These are phyloP conservation scores for Disparrhopalites patrizii DNA, from an alignment of 2,888 invertebrate genomes.

Conservation along the genomic window DNA sequence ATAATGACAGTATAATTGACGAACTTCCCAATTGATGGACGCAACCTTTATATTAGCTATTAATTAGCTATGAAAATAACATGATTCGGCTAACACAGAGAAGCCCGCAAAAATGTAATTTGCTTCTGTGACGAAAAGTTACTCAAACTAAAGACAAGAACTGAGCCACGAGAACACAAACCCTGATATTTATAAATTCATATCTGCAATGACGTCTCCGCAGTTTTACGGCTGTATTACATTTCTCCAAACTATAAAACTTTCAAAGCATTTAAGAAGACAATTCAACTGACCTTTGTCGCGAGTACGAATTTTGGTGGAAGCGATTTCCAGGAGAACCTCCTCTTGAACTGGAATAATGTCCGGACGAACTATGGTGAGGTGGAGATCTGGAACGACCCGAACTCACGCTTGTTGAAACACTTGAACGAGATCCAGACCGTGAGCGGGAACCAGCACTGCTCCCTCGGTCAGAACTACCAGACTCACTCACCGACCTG, in stretches of 20 bases:
- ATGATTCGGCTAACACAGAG: no score
- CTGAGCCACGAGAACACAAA: background rate
- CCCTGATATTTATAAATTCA: background rate
- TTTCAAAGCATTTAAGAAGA: background rate
- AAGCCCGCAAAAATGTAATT: no score
- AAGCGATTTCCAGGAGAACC: slow-evolving; percentile 39
- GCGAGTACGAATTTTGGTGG: slow-evolving; percentile 48
- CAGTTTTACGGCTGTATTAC: no score
- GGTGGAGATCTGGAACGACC: slow-evolving; percentile 51
- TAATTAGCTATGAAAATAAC: no score
- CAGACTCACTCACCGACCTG: slow-evolving; percentile 49
- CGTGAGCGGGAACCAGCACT: slow-evolving; percentile 52
- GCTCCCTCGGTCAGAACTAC: slow-evolving; percentile 51
- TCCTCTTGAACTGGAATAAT: slow-evolving; percentile 42
- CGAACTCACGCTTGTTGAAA: slow-evolving; percentile 60
- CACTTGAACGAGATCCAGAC: slow-evolving; percentile 54
- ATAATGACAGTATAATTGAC: no score
- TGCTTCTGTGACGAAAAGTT: no score
- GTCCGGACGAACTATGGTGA: slow-evolving; percentile 43
- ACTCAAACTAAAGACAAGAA: background rate
- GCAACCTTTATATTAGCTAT: no score
- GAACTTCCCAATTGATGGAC: no score
- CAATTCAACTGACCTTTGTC: slow-evolving; percentile 41
- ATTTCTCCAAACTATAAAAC: background rate
- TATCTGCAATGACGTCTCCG: no score